phyloP scores from a whole-genome alignment of 1,140 invertebrate genomes.

The Drosophila ercepeae region DNA sequence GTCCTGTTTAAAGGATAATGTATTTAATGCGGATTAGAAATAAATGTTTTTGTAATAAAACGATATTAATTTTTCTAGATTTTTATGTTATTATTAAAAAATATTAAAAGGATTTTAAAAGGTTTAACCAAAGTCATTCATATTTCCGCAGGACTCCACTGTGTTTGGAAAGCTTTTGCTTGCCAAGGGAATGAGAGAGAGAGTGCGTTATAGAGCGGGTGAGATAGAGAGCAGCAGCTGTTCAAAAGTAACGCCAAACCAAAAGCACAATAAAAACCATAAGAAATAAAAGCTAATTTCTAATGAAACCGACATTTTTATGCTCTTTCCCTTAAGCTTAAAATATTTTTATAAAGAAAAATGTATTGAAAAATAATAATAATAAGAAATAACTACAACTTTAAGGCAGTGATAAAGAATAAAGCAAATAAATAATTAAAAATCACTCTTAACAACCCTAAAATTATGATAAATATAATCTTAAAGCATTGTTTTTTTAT shows the following conservation, averaged over 20 bases:
- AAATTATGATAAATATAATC: too few relatives aligned
- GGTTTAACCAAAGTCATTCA: too few relatives aligned
- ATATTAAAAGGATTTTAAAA: too few relatives aligned
- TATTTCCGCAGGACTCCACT: background rate
- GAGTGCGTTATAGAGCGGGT: background rate
- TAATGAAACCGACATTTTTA: background rate
- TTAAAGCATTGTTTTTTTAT: too few relatives aligned
- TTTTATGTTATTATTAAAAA: too few relatives aligned
- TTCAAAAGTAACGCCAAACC: background rate
- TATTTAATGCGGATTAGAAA: background rate
- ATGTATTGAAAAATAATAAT: too few relatives aligned
- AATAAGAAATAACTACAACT: too few relatives aligned
- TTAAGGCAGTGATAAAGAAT: too few relatives aligned
- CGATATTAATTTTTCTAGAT: background rate
- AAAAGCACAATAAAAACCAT: background rate
- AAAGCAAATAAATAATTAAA: too few relatives aligned
- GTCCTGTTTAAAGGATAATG: background rate
- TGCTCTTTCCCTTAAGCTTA: background rate
- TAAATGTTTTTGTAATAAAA: background rate
- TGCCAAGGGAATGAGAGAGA: background rate
- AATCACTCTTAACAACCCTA: too few relatives aligned
- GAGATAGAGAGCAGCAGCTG: background rate
- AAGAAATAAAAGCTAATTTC: background rate
- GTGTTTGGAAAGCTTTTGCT: background rate
- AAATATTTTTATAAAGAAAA: too few relatives aligned